Evolutionary conservation across 2,888 invertebrate species (phyloP), one percentile per base, ranked within the genome.

Genomic region (Endotricha flammealis): DNA sequence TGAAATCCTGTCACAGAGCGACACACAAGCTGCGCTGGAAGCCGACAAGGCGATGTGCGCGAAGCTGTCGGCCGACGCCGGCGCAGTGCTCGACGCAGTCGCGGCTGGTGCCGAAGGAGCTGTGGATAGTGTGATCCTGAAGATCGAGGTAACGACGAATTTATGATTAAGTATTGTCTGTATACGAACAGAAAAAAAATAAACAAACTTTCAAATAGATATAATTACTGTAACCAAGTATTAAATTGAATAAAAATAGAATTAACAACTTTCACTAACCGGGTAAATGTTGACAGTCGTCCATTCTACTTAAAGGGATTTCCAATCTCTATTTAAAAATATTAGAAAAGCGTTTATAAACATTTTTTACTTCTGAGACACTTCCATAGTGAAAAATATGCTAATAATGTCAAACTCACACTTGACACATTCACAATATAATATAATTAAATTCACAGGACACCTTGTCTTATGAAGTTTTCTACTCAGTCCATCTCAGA

Each of bases 61-160:
- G 0, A 43, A 50, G 20, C 41, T 68, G 5, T 29, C 48, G 0
- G 34, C 27, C 0, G 39, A 47, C 2, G 40, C 54, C 0, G 47
- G 51, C 22, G 33, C 32, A 0, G 42, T 53, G 3, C 39, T 69
- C 0, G 13, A 36, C 0, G 32, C 36, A n/a, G 39, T 65, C 0
- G 38, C 58, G 0, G 13, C 33, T 1, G 32, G 17, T 30, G 60
- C 57, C 22, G 46, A 46, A n/a, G 31, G 22, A 0, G 42, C 53
- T 0, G 16, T 67, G 12, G 53, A 62, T 8, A 34, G 42, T 0
- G 42, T 66, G 7, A 27, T 65, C 0, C 17, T 29, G 0, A 52
- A 40, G 1, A 46, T 69, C 6, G 60, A 69, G 65, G 76, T 75
- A 33, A 47, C 32, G 23, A n/a, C 20, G 25, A 4, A 27, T 22